A percentile compares a stretch with the other conserved stretches of the same genome.
Conservation (phyloP, 2,888 invertebrate genomes). For the Parnassius smintheus region DNA sequence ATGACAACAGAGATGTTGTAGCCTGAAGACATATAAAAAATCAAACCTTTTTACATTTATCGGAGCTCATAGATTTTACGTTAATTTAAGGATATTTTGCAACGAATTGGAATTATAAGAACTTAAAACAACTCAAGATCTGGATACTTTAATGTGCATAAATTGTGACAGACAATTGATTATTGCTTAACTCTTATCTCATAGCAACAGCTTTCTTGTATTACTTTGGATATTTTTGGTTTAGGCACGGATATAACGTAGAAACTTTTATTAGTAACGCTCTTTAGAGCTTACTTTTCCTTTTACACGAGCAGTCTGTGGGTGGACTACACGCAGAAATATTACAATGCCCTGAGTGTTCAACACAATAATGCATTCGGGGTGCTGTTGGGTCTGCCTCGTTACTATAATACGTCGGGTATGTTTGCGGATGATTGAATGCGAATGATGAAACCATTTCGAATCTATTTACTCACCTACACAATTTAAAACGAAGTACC, state of each 20-base stretch:
- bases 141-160: slow-evolving; percentile 8
- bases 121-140: not conserved
- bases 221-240: slow-evolving; percentile 20
- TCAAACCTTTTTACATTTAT: too few relatives aligned
- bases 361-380: too few relatives aligned
- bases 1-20: too few relatives aligned
- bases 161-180: slow-evolving; percentile 13
- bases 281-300: slow-evolving; percentile 26
- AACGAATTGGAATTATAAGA: not conserved
- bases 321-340: too few relatives aligned
- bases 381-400: too few relatives aligned
- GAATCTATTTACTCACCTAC: slow-evolving; percentile 13
- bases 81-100: not conserved
- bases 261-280: slow-evolving; percentile 27
- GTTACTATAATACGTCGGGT: too few relatives aligned
- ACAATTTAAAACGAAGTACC: slow-evolving; percentile 14
- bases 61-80: too few relatives aligned
- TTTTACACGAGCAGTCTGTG: slow-evolving; percentile 29
- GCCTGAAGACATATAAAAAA: too few relatives aligned
- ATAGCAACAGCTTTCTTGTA: slow-evolving; percentile 11
- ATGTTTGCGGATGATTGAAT: too few relatives aligned
- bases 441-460: slow-evolving; percentile 15
- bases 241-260: slow-evolving; percentile 2
- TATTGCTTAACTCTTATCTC: slow-evolving; percentile 9
- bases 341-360: too few relatives aligned